Conservation (phyloP, 2,113 vertebrate species). For the Pomatostomus ruficeps region DNA sequence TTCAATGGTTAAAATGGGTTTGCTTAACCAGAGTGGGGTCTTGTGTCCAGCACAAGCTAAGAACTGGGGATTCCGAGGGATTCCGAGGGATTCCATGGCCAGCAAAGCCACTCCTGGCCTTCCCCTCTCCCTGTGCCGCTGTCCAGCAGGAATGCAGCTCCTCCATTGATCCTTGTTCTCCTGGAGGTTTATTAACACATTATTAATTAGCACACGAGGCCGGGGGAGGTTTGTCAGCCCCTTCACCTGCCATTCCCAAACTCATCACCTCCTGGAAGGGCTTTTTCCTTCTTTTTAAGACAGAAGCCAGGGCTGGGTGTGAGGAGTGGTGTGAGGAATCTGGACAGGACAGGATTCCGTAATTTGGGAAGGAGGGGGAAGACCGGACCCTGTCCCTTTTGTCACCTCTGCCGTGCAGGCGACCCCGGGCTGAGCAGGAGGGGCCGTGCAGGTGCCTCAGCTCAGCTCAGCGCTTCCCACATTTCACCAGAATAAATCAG, state of each 20-base stretch:
- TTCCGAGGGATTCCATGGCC: neutral
- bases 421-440: accelerated
- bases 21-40: accelerated
- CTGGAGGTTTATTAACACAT: neutral
- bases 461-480: neutral
- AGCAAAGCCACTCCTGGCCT: neutral
- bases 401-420: neutral
- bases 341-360: accelerated
- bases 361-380: neutral
- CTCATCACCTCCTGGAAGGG: neutral
- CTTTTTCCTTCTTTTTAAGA: neutral
- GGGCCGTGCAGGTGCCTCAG: neutral
- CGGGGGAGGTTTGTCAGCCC: neutral
- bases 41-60: neutral
- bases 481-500: accelerated
- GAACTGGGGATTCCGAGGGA: neutral
- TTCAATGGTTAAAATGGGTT: neutral
- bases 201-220: neutral
- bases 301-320: neutral
- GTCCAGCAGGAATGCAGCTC: neutral
- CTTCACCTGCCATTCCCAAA: neutral
- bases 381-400: too few relatives aligned
- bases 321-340: accelerated
- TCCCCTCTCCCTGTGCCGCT: neutral
- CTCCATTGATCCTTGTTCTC: neutral